A percentile compares a stretch with the other conserved stretches of the same genome.
Evolutionary conservation across 2,888 invertebrate species (phyloP).

Genomic region (Andricus curvator): DNA sequence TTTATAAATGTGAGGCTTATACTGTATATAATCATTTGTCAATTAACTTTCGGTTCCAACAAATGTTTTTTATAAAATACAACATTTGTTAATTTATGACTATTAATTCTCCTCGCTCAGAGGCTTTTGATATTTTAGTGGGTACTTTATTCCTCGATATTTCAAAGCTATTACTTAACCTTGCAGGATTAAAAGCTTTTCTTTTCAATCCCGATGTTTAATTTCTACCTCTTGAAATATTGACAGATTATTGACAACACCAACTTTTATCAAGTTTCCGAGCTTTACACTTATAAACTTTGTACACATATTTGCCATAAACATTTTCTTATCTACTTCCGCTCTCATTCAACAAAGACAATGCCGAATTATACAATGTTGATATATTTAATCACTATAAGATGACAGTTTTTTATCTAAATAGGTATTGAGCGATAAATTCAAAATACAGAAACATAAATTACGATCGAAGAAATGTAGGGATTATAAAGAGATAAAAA

Average conservation of each 20-base stretch:
- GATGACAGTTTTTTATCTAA: background rate
- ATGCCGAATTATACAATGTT: background rate
- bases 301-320: conserved; percentile 4
- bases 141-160: no score
- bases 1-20: no score
- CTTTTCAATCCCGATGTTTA: background rate
- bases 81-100: no score
- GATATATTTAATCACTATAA: conserved; percentile 4
- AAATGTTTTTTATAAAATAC: no score
- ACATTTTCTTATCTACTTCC: conserved; percentile 27
- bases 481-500: background rate
- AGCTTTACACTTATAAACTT: background rate
- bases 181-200: no score
- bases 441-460: background rate
- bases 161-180: no score
- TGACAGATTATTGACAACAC: background rate
- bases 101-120: no score
- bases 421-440: background rate
- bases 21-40: no score
- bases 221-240: background rate
- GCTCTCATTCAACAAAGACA: background rate
- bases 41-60: no score
- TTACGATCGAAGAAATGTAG: background rate
- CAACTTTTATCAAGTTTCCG: background rate
- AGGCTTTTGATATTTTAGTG: no score